Evolutionary conservation across 2,797 vertebrate species (phyloP), one percentile per base, ranked within the genome.

Genomic region (Poeciliopsis gracilis): DNA sequence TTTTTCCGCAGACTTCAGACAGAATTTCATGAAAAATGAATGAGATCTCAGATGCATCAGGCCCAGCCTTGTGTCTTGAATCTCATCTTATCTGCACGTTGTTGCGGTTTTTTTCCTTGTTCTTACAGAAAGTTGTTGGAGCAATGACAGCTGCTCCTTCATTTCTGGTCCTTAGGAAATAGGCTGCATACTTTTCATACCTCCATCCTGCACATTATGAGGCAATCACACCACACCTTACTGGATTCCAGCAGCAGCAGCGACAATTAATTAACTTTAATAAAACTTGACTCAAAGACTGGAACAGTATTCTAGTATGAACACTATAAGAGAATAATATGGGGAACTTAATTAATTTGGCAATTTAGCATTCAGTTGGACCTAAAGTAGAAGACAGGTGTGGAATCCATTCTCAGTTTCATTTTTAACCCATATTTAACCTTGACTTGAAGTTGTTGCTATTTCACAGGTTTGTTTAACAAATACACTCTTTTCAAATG

Each of bases 11-110:
- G 41, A 45, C 41, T 70, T 55, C 76, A 82, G 76, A 79, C 84
- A 30, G 66, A 25, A 59, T 13, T 59, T 61, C 1, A 76, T 84
- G 36, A 80, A 63, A 82, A 25, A 74, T 70, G 59, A 85, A 83
- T 71, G 66, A 84, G 5, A 46, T 51, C 45, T 61, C 71, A 59
- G 47, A 75, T 46, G 53, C 47, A 28, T 15, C 59, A 57, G 16
- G n/a, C 11, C 47, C 61, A 36, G 43, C 49, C 30, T 28, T 47
- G 41, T 43, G 33, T 77, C 49, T 38, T 43, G 47, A 45, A 57
- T 33, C 10, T 61, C 25, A 3, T 72, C 59, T 63, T 61, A 18
- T 72, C 33, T 13, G 6, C 38, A 6, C 23, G 15, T 25, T 43
- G 23, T 46, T 49, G 41, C 20, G 8, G 5, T 6, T 18, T 30